Percentiles rank a stretch among this genome's conserved stretches.
Evolutionary conservation across 2,113 vertebrate species (phyloP).

Genomic region (Montifringilla adamsi): DNA sequence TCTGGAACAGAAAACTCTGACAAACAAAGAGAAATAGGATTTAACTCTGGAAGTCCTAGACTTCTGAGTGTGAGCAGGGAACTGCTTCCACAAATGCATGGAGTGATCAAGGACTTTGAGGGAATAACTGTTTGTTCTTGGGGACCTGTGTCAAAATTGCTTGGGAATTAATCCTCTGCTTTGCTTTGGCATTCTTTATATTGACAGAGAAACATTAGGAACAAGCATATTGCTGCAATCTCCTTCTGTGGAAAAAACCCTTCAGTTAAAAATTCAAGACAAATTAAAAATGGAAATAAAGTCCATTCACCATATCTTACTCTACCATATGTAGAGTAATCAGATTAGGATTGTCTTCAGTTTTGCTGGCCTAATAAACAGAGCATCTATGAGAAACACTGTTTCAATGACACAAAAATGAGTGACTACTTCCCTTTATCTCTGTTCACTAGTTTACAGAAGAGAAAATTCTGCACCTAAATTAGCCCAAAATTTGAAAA

Average conservation of each 20-base stretch:
- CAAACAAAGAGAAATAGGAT: neutral
- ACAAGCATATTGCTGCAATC: neutral
- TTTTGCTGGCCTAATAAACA: neutral
- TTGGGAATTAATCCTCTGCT: neutral
- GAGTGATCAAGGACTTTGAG: neutral
- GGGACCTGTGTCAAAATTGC: neutral
- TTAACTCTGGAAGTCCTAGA: neutral
- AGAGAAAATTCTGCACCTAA: neutral
- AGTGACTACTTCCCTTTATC: neutral
- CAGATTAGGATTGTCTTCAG: neutral
- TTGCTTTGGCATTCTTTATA: neutral
- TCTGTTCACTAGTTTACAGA: neutral
- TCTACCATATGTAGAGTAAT: neutral
- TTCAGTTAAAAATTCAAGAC: neutral
- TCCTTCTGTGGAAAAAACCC: neutral
- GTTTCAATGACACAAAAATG: neutral
- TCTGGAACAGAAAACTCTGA: neutral
- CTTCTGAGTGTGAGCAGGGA: neutral
- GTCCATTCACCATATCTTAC: neutral
- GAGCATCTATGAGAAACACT: neutral
- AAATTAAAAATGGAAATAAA: neutral
- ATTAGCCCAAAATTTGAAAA: neutral
- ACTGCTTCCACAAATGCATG: neutral
- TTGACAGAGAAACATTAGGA: neutral
- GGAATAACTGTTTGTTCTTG: neutral